Conservation (phyloP, 2,797 vertebrate species). For the Betta splendens region DNA sequence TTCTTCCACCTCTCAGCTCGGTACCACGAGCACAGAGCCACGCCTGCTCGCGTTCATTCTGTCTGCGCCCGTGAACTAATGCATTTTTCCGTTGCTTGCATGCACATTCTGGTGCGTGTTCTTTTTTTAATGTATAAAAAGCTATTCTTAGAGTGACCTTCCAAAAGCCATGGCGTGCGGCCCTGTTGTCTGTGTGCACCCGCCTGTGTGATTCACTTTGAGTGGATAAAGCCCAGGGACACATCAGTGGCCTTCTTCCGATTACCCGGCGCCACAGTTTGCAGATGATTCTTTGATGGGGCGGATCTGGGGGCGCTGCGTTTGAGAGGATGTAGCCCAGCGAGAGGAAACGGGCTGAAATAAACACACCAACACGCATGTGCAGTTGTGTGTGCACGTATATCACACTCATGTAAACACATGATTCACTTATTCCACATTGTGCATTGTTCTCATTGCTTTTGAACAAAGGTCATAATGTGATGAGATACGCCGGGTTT, state of each 20-base stretch:
- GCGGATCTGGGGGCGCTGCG: slow-evolving; percentile 60
- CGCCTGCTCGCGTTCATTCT: slow-evolving; percentile 49
- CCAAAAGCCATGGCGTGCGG: slow-evolving; percentile 63
- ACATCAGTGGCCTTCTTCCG: slow-evolving; percentile 66
- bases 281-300: slow-evolving; percentile 68
- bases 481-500: not conserved
- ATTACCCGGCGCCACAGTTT: slow-evolving; percentile 65
- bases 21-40: no score
- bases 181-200: slow-evolving; percentile 74
- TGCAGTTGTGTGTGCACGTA: not conserved
- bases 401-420: slow-evolving; percentile 9
- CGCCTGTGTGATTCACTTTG: slow-evolving; percentile 73
- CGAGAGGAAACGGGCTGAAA: slow-evolving; percentile 32
- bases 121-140: slow-evolving; percentile 48
- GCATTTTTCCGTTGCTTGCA: slow-evolving; percentile 56
- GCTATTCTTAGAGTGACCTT: slow-evolving; percentile 82
- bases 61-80: slow-evolving; percentile 49
- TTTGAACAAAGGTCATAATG: no score
- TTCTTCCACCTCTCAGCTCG: no score
- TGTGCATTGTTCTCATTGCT: slow-evolving; percentile 23
- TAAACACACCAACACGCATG: slow-evolving; percentile 23
- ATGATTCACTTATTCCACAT: slow-evolving; percentile 18
- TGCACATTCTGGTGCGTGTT: slow-evolving; percentile 49
- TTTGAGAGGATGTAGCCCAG: slow-evolving; percentile 44
- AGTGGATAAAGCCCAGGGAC: slow-evolving; percentile 72